Evolutionary conservation across 2,113 vertebrate species (phyloP).

Genomic region (Halcyon senegalensis): DNA sequence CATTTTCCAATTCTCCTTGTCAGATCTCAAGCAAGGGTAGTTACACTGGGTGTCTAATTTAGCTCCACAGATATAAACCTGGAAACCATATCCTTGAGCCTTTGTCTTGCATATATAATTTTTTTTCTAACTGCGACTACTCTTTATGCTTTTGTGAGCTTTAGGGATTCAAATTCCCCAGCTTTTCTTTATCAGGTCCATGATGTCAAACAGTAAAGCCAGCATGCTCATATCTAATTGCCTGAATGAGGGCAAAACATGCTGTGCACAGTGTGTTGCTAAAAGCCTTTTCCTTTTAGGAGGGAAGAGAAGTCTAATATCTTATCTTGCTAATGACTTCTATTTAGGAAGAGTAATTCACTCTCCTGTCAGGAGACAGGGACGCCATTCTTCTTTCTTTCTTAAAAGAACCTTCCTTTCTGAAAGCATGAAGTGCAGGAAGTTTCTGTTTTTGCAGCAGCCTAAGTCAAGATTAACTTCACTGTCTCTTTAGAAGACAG

Average conservation of each 20-base stretch:
- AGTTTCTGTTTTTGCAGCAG: not conserved
- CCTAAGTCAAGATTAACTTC: not conserved
- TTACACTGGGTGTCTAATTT: not conserved
- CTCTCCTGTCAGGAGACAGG: not conserved
- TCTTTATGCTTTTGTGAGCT: slow-evolving; percentile 6
- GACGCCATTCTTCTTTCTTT: not conserved
- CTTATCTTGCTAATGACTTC: slow-evolving; percentile 21
- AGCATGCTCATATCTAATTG: not conserved
- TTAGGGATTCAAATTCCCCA: not conserved
- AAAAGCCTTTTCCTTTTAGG: slow-evolving; percentile 50
- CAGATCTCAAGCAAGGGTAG: not conserved
- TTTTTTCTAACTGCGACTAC: not conserved
- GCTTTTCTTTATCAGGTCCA: not conserved
- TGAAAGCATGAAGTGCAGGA: not conserved
- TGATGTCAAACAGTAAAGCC: not conserved
- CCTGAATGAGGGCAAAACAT: not conserved
- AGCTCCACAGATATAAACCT: not conserved
- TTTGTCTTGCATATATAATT: not conserved
- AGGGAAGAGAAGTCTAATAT: not conserved
- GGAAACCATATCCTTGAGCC: not conserved
- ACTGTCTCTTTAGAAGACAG: not conserved
- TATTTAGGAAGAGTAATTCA: not conserved
- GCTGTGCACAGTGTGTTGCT: not conserved
- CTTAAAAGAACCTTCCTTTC: not conserved
- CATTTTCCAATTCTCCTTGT: not conserved